Evolutionary conservation across 2,888 invertebrate genomes (phyloP).

Genomic region (Polyploca ridens): DNA sequence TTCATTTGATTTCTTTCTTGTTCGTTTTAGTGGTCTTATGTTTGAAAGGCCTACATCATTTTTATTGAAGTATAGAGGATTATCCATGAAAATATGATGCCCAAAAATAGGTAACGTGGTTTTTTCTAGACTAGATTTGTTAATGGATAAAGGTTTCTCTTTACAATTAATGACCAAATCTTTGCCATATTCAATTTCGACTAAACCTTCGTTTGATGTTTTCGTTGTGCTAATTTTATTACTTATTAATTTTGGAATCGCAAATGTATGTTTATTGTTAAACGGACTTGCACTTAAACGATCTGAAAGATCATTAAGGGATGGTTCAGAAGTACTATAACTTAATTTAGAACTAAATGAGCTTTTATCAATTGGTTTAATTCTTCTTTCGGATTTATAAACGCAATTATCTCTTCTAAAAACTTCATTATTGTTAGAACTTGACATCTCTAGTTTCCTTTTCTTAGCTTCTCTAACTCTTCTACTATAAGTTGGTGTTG

Average conservation of each 20-base stretch:
- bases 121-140: slow-evolving; percentile 58
- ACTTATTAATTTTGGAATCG: slow-evolving; percentile 44
- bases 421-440: slow-evolving; percentile 53
- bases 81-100: slow-evolving; percentile 76
- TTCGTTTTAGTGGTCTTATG: slow-evolving; percentile 73
- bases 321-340: slow-evolving; percentile 75
- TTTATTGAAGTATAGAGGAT: slow-evolving; percentile 80
- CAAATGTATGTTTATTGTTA: slow-evolving; percentile 61
- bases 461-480: slow-evolving; percentile 79
- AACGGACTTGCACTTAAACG: slow-evolving; percentile 60
- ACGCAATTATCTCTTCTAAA: slow-evolving; percentile 67
- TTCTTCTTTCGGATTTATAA: slow-evolving; percentile 75
- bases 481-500: slow-evolving; percentile 75
- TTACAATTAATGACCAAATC: slow-evolving; percentile 72
- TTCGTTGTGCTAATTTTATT: slow-evolving; percentile 70
- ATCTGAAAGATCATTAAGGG: slow-evolving; percentile 69
- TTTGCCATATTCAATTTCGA: slow-evolving; percentile 84
- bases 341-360: slow-evolving; percentile 56
- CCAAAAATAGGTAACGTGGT: slow-evolving; percentile 80
- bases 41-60: slow-evolving; percentile 59
- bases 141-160: slow-evolving; percentile 64
- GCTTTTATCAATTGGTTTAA: slow-evolving; percentile 58
- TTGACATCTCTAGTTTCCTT: slow-evolving; percentile 77
- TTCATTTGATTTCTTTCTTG: slow-evolving; percentile 76
- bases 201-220: slow-evolving; percentile 77